Conservation (phyloP, 2,113 vertebrate species). For the Microtus richardsoni region DNA sequence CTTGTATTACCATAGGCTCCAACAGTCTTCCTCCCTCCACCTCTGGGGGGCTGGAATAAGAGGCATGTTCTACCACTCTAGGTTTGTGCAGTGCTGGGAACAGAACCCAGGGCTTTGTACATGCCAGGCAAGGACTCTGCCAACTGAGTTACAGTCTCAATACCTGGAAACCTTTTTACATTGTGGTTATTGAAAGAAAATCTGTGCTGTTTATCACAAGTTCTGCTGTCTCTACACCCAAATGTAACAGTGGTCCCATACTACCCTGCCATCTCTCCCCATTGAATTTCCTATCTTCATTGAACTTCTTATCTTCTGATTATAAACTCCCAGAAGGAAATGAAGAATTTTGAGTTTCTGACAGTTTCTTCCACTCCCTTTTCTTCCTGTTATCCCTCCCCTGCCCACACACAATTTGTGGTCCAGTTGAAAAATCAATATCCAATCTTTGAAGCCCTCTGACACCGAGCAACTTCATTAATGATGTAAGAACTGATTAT, state of each 20-base stretch:
- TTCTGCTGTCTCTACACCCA: not conserved
- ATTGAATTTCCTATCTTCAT: not conserved
- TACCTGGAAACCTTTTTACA: conserved; percentile 11
- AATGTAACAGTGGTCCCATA: not conserved
- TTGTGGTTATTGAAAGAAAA: conserved; percentile 50
- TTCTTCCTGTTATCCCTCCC: not conserved
- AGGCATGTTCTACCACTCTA: not conserved
- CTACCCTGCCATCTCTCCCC: not conserved
- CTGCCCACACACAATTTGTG: not conserved
- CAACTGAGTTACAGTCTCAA: not conserved
- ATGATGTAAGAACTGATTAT: conserved; percentile 30
- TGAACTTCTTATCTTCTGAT: not conserved
- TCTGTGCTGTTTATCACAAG: not conserved
- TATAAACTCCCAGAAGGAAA: conserved; percentile 46
- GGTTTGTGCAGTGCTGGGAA: not conserved
- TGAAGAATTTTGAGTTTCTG: conserved; percentile 15
- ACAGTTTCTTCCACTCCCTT: not conserved
- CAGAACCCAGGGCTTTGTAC: not conserved
- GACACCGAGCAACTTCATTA: not conserved
- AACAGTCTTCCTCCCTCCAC: not conserved
- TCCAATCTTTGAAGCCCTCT: conserved; percentile 20
- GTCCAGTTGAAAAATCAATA: conserved; percentile 47
- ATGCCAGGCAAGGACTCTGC: not conserved
- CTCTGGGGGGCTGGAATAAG: not conserved
- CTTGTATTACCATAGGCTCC: too few relatives aligned